Conservation (phyloP, 2,113 vertebrate genomes). For the Zapornia atra region DNA sequence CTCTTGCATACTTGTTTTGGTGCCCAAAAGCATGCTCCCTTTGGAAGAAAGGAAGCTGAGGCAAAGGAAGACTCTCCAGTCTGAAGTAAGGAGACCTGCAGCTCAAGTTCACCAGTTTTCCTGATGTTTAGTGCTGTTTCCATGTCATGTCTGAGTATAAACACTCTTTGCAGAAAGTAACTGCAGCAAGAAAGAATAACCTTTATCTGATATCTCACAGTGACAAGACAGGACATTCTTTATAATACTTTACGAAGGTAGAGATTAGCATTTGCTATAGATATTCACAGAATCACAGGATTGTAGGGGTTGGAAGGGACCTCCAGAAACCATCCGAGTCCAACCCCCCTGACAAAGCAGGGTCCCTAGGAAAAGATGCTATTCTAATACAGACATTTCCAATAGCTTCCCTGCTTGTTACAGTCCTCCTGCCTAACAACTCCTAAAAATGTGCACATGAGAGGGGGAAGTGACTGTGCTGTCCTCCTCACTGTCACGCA, state of each 20-base stretch:
- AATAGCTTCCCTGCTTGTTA: neutral
- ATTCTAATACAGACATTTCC: neutral
- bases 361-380: neutral
- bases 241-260: neutral
- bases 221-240: neutral
- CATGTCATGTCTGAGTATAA: rapidly evolving
- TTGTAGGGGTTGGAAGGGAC: too few species aligned
- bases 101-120: neutral
- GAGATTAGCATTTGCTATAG: neutral
- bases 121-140: neutral
- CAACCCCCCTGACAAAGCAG: too few species aligned
- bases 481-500: neutral
- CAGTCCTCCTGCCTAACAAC: neutral
- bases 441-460: rapidly evolving
- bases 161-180: neutral
- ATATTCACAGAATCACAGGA: too few species aligned
- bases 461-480: rapidly evolving
- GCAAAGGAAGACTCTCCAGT: neutral
- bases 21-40: neutral
- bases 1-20: neutral
- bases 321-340: too few species aligned
- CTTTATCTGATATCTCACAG: neutral
- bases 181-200: neutral
- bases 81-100: neutral
- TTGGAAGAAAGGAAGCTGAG: neutral